phyloP scores from a whole-genome alignment of 1,140 invertebrate species.

The Hypsibius dujardini region DNA sequence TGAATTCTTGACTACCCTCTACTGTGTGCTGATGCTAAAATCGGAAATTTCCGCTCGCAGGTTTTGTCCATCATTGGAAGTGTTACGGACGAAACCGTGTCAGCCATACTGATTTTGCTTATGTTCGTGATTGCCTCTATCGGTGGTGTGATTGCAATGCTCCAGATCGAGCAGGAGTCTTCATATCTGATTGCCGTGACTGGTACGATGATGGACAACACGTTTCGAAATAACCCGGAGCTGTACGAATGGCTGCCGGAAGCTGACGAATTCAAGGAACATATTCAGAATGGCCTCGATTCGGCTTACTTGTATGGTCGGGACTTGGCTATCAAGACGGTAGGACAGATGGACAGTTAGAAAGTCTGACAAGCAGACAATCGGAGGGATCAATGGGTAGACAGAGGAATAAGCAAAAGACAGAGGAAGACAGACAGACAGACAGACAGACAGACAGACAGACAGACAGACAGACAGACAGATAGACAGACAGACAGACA shows the following conservation, averaged over 20 bases:
- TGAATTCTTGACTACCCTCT: too few relatives aligned
- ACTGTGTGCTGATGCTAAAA: background rate
- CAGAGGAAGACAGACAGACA: too few relatives aligned
- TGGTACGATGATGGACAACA: background rate
- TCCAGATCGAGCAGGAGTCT: slow-evolving; percentile 3
- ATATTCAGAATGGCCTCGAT: background rate
- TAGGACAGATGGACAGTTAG: background rate
- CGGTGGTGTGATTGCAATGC: background rate
- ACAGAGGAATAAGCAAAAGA: too few relatives aligned
- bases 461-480: too few relatives aligned
- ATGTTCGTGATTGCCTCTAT: background rate
- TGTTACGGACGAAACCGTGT: background rate
- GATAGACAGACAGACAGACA: too few relatives aligned
- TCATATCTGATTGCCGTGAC: background rate
- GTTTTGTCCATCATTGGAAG: background rate
- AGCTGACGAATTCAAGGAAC: background rate
- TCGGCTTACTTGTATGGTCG: background rate
- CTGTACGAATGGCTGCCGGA: background rate
- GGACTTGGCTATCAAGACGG: background rate
- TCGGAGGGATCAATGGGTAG: too few relatives aligned
- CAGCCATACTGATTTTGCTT: background rate
- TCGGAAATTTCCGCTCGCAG: background rate
- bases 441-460: too few relatives aligned
- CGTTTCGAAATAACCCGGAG: background rate
- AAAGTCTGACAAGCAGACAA: background rate